Evolutionary conservation across 2,888 invertebrate species (phyloP).

Genomic region (Octodonta nipae): DNA sequence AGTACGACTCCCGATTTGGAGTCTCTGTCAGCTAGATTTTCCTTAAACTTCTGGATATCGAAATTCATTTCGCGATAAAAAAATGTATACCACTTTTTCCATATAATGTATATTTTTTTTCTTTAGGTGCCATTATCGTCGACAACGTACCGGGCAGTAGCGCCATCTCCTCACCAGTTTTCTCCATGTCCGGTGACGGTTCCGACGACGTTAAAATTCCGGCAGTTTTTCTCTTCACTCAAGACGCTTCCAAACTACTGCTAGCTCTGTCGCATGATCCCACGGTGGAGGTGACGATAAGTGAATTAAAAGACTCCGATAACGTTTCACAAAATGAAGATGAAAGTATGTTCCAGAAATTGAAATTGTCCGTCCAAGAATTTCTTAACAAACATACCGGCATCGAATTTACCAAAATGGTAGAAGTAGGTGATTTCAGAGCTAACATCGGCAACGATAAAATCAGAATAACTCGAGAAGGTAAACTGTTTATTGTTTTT

Average conservation of each 20-base stretch:
- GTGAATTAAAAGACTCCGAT: constrained; percentile 30
- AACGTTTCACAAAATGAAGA: constrained; percentile 35
- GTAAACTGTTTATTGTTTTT: too few relatives aligned
- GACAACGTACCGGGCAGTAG: constrained; percentile 70
- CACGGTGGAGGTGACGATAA: constrained; percentile 41
- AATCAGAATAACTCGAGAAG: constrained; percentile 27
- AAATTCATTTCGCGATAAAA: too few relatives aligned
- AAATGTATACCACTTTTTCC: too few relatives aligned
- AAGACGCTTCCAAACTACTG: constrained; percentile 59
- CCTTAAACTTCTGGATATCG: too few relatives aligned
- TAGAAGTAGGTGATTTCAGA: constrained; percentile 28
- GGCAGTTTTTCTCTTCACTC: constrained; percentile 75
- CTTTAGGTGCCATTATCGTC: constrained; percentile 73
- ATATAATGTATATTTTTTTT: too few relatives aligned
- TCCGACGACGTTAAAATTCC: constrained; percentile 75
- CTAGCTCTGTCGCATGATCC: constrained; percentile 45
- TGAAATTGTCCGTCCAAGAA: constrained; percentile 36
- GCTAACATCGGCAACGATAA: constrained; percentile 30
- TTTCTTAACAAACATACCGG: constrained; percentile 35
- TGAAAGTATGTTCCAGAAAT: constrained; percentile 34
- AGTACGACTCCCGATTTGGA: too few relatives aligned
- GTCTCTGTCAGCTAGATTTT: too few relatives aligned
- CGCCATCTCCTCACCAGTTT: constrained; percentile 64
- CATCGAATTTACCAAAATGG: constrained; percentile 28
- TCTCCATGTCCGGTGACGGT: constrained; percentile 95